These are phyloP conservation scores for Phymorhynchus buccinoides DNA, from an alignment of 1,140 invertebrate species.

Conservation along the genomic window DNA sequence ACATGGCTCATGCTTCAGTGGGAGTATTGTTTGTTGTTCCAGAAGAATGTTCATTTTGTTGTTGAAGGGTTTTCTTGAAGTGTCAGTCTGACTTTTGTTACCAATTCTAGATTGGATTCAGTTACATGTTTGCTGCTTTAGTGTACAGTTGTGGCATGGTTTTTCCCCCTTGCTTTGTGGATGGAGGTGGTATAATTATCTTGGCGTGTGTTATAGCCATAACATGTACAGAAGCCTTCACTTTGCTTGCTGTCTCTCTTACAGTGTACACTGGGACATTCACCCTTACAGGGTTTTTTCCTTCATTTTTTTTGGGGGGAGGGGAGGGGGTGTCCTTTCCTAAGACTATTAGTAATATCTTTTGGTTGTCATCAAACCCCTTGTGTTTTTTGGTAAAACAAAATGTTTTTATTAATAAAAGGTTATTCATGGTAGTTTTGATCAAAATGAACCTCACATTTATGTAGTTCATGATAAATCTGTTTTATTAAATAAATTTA, in stretches of 20 bases:
- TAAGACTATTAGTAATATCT: background rate
- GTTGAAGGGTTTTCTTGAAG: background rate
- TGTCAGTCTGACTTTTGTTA: background rate
- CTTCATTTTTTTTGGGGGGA: background rate
- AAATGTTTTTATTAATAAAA: too few species aligned
- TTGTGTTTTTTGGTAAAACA: too few species aligned
- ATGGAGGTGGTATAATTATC: background rate
- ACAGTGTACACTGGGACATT: constrained; percentile 12
- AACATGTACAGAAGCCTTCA: background rate
- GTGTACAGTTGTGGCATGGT: background rate
- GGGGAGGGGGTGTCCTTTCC: too few species aligned
- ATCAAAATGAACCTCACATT: too few species aligned
- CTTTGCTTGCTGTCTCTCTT: background rate
- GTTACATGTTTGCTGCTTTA: background rate
- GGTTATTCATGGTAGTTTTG: too few species aligned
- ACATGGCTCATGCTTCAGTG: background rate
- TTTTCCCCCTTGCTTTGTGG: background rate
- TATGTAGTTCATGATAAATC: too few species aligned
- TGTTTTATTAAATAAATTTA: too few species aligned
- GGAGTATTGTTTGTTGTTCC: background rate
- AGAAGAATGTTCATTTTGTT: background rate
- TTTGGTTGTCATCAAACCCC: background rate
- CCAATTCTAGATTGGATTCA: background rate
- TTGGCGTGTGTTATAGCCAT: background rate
- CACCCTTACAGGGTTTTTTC: background rate